Percentiles rank a stretch among this genome's conserved stretches.
phyloP scores from a whole-genome alignment of 2,888 invertebrate species.

The Ochlodes sylvanus region DNA sequence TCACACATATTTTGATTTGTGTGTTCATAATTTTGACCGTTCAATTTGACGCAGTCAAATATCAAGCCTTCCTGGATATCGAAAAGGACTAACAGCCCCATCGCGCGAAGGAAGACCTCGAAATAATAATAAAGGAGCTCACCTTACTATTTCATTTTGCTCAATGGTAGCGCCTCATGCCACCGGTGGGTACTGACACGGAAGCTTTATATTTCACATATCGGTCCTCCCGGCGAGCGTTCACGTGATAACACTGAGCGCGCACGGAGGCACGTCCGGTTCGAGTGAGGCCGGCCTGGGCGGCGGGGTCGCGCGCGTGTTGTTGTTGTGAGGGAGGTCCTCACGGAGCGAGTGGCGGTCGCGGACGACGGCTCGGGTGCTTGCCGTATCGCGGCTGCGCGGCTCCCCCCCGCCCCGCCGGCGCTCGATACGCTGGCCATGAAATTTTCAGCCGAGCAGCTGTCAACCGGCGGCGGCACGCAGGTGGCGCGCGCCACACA shows the following conservation, averaged over 20 bases:
- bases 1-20: background rate
- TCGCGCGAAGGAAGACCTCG: constrained; percentile 3
- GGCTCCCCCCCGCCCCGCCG: constrained; percentile 59
- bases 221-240: constrained; percentile 49
- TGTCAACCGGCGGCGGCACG: constrained; percentile 81
- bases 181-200: constrained; percentile 61
- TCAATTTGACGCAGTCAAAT: background rate
- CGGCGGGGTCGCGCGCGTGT: constrained; percentile 59
- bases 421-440: constrained; percentile 83
- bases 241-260: constrained; percentile 66
- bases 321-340: constrained; percentile 54
- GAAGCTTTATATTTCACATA: constrained; percentile 65
- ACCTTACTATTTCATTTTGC: constrained; percentile 83
- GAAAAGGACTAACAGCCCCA: background rate
- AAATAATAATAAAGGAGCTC: constrained; percentile 45
- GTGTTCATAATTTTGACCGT: background rate
- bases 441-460: constrained; percentile 79
- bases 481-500: constrained; percentile 59
- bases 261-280: constrained; percentile 52
- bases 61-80: background rate
- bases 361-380: constrained; percentile 57
- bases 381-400: constrained; percentile 76
- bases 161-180: constrained; percentile 65
- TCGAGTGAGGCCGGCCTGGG: constrained; percentile 49
- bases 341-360: constrained; percentile 57